Evolutionary conservation across 1,140 invertebrate genomes (phyloP), one percentile per base, ranked within the genome.

Genomic region (Procambarus virginalis): DNA sequence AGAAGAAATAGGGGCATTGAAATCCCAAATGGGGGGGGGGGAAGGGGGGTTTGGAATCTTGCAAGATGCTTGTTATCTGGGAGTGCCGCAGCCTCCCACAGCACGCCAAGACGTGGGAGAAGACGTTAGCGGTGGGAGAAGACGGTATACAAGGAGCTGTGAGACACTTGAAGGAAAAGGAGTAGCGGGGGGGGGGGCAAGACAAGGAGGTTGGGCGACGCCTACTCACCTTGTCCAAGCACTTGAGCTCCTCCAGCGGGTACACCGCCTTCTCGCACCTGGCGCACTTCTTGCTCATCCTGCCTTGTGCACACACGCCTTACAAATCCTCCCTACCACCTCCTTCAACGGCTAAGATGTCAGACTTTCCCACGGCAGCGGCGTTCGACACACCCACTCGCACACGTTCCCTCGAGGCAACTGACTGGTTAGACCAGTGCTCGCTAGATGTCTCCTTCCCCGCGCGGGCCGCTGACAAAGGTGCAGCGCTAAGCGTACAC

Each of bases 221-320:
- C 87, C 87, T 89, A 64, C 60, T 93, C 95, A 99, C 98, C 97
- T 99, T 99, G 95, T 99, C 99, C 93, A 99, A 96, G 95, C 98
- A 99, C 95, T 99, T 99, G 89, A 99, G 95, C 95, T 99, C 98
- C n/a, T 99, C 98, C 93, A 98, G 97, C 77, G 98, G 98, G 95
- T 99, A 99, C 92, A 99, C 99, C 93, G 97, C 97, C 96, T 99
- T 99, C 94, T 97, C 96, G 95, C 97, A 98, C 94, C 97, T 96
- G 92, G 97, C 97, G 95, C 97, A 98, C 94, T 96, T 96, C 96
- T 98, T 98, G 95, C 96, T 98, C 97, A 98, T 98, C 17, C 48
- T n/a, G 34, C 51, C 73, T 60, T 46, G 22, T 60, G 34, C 17
- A 14, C n/a, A 64, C 77, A 48, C 20, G n/a, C n/a, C 2, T 20